Percentiles rank a stretch among this genome's conserved stretches.
These are phyloP conservation scores for Holcopasites calliopsidis DNA, from an alignment of 1,140 invertebrate species.

Conservation along the genomic window DNA sequence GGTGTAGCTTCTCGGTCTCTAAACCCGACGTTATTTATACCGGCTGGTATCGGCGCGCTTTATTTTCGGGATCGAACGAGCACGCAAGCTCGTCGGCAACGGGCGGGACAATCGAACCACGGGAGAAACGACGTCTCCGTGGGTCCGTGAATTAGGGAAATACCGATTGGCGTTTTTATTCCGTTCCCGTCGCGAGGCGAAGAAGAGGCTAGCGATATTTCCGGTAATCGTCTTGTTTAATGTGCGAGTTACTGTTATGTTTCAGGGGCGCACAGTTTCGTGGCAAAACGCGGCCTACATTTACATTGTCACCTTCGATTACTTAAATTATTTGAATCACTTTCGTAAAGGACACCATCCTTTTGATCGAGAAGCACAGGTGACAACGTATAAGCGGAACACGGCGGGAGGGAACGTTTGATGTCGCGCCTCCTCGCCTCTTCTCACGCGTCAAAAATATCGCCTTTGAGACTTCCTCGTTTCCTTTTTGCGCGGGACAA, in stretches of 20 bases:
- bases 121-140: not conserved
- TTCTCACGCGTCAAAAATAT: constrained; percentile 6
- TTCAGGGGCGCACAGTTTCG: no score
- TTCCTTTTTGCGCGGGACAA: not conserved
- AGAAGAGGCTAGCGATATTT: no score
- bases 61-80: constrained; percentile 49
- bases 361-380: not conserved
- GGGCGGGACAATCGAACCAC: constrained; percentile 47
- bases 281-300: no score
- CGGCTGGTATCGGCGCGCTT: constrained; percentile 43
- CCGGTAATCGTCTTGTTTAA: no score
- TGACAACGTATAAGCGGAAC: constrained; percentile 3
- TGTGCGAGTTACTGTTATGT: no score
- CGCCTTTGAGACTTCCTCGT: constrained; percentile 2
- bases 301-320: no score
- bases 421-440: not conserved
- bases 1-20: constrained; percentile 1
- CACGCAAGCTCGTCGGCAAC: constrained; percentile 36
- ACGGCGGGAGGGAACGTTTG: not conserved
- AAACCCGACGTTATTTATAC: constrained; percentile 54
- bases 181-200: not conserved
- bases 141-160: not conserved
- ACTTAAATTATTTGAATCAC: not conserved
- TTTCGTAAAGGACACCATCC: not conserved
- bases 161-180: not conserved